Base-by-base conservation (phyloP, 1,140 invertebrate species). In the Drosophila kanapiae region DNA sequence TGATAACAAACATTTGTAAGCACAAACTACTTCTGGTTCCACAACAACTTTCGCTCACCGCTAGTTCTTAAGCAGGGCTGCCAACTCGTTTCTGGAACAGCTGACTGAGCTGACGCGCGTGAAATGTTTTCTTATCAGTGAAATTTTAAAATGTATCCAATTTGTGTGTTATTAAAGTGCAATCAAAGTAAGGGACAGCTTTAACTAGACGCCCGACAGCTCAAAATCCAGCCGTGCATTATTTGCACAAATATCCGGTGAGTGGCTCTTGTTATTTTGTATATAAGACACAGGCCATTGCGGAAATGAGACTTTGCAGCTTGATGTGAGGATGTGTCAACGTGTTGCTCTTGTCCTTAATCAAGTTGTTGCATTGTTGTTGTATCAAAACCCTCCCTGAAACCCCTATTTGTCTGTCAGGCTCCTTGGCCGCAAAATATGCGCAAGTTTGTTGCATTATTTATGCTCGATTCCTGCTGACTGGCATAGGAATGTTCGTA, bases 401-500 rank as follows among this genome's bases (percentile, higher is more conserved):
- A 23, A 27, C 10, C 43, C 18, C 40, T 29, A 18, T 33, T 59
- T 84, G 67, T 67, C 60, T 64, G 56, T 14, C 31, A 38, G 60
- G 49, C 37, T 62, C 11, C 56, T 76, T 42, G 16, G 78, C 62
- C 72, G 45, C 72, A 76, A 80, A 82, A 80, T 82, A 82, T 82
- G 76, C 58, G 45, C 74, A 80, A 81, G 68, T 64, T 80, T 75
- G 77, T 83, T 81, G 74, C 80, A 76, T 72, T 78, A 72, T 62
- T 87, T 75, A 80, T 68, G 45, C 60, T 18, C 18, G 11, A 14
- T 35, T 31, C 16, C 35, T 14, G 16, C 45, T 65, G 45, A 65
- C 43, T 49, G 31, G 60, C 60, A 37, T 62, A 9, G 23, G n/a
- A 63, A 64, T 47, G 18, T n/a, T 62, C 8, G 35, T 42, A 67